Base-by-base conservation (phyloP, 1,140 invertebrate species). In the Cydia pomonella region DNA sequence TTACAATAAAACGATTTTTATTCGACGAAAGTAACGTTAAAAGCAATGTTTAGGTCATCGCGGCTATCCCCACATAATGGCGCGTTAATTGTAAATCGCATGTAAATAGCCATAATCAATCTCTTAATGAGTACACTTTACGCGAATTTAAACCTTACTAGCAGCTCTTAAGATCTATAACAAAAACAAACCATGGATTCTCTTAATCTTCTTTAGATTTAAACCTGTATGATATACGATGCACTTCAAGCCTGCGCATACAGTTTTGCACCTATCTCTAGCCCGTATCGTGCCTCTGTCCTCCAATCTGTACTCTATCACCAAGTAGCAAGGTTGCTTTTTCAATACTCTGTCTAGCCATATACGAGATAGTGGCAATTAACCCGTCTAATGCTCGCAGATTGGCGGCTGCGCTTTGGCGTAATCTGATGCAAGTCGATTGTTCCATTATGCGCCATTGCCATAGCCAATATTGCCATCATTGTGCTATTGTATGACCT, bases 351-450 rank as follows among this genome's bases (percentile, higher is more conserved):
- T 23, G 10, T 7, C 53, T 23, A 23, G 10, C 12, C 0, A 9
- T 59, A 59, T 59, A 50, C 47, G 53, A 12, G 53, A 0, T 59
- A 59, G 18, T 59, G 18, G 2, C 9, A 59, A n/a, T 59, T 21
- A 21, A 59, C 21, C 53, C 16, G 2, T 29, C 29, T 69, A 69
- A 69, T 69, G 29, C 13, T 38, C 16, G 47, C 10, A 73, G 25
- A 25, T 23, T 73, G n/a, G 41, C 72, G n/a, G 25, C 41, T 53
- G 69, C 69, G 38, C 29, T 47, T 47, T 73, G 21, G 21, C 12
- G 64, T 69, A 33, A 69, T 69, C 64, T 69, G 29, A 69, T 69
- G 64, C 64, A 69, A 18, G 53, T 12, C 27, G 16, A 69, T 69
- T 69, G 64, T 69, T 69, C 64, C 18, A 69, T 69, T 69, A 69